Percentiles rank a stretch among this genome's conserved stretches.
phyloP scores from a whole-genome alignment of 1,140 invertebrate genomes.

The Chlorops oryzae region DNA sequence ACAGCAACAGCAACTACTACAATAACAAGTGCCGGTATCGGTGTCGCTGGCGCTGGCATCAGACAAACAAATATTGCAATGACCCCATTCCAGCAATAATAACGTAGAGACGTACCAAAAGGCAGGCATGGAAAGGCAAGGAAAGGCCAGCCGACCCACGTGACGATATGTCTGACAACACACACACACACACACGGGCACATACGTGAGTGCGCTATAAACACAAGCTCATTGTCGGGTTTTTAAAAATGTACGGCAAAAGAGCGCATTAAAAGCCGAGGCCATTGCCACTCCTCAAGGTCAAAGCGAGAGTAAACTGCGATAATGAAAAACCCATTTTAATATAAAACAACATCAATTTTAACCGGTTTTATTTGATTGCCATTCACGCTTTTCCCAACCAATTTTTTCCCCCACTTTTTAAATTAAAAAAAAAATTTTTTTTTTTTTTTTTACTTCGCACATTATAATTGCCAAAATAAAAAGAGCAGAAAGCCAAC shows the following conservation, averaged over 20 bases:
- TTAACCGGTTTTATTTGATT: no score
- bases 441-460: no score
- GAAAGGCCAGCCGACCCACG: slow-evolving; percentile 15
- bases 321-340: slow-evolving; percentile 48
- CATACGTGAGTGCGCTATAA: slow-evolving; percentile 13
- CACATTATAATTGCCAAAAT: neutral
- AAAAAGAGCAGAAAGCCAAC: no score
- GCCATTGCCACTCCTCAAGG: slow-evolving; percentile 38
- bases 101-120: slow-evolving; percentile 11
- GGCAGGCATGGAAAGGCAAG: slow-evolving; percentile 16
- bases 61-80: slow-evolving; percentile 26
- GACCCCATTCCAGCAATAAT: slow-evolving; percentile 37
- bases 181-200: slow-evolving; percentile 7
- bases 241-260: no score
- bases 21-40: slow-evolving; percentile 9
- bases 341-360: no score
- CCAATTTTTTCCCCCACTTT: no score
- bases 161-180: slow-evolving; percentile 12
- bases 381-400: no score
- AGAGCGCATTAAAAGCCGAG: slow-evolving; percentile 2
- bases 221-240: slow-evolving; percentile 18
- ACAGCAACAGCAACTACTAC: slow-evolving; percentile 9
- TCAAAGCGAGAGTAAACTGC: slow-evolving; percentile 45
- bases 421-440: no score
- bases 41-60: slow-evolving; percentile 5